A percentile compares a stretch with the other conserved stretches of the same genome.
Conservation (phyloP, 2,113 vertebrate species). For the Prolemur simus region DNA sequence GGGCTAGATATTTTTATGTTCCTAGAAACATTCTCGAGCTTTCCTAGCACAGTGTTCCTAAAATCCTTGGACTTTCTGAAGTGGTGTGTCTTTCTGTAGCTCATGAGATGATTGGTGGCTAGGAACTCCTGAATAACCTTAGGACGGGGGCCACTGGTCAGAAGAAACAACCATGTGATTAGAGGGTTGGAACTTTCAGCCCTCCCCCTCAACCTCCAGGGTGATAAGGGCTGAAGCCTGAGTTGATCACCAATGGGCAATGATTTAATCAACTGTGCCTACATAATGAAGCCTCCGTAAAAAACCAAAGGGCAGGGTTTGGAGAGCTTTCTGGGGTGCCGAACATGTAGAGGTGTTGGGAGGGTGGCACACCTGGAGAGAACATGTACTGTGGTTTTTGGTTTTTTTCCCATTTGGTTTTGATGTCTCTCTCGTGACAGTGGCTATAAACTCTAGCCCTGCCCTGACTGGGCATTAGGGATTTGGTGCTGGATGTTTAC, state of each 20-base stretch:
- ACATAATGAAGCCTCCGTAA: not conserved
- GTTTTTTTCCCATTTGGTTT: not conserved
- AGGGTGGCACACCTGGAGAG: not conserved
- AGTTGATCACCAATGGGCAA: not conserved
- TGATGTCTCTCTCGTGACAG: not conserved
- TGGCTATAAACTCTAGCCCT: not conserved
- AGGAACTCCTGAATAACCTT: not conserved
- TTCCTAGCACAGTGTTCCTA: not conserved
- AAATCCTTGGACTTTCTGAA: not conserved
- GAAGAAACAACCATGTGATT: not conserved
- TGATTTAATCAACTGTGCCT: not conserved
- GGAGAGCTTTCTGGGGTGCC: not conserved
- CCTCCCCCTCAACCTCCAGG: not conserved
- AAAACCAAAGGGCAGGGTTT: not conserved
- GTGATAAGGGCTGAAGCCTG: not conserved
- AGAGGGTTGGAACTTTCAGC: not conserved
- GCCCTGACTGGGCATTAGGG: not conserved
- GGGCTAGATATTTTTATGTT: not conserved
- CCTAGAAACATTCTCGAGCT: not conserved
- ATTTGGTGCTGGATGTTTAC: not conserved
- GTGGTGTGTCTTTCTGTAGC: not conserved
- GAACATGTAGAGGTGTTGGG: not conserved
- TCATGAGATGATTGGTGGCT: not conserved
- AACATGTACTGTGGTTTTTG: not conserved
- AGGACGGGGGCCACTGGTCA: too few species aligned